These are phyloP conservation scores for Drosophila pandora DNA, from an alignment of 1,140 invertebrate genomes.

Conservation along the genomic window DNA sequence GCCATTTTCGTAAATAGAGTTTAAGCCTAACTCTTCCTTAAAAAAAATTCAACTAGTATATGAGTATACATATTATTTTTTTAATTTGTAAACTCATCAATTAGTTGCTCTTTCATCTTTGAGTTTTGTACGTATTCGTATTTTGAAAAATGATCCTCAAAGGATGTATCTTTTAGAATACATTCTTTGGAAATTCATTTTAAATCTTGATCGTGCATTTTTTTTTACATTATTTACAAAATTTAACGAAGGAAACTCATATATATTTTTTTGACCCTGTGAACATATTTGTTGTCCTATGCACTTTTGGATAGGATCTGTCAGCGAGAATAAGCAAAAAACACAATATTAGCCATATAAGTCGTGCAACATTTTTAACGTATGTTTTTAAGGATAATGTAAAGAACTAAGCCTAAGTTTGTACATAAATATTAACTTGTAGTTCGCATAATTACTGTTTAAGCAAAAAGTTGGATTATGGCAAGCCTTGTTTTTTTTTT, in stretches of 20 bases:
- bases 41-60: not conserved
- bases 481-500: constrained; percentile 3
- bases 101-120: not conserved
- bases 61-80: not conserved
- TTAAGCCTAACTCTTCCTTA: not conserved
- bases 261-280: constrained; percentile 38
- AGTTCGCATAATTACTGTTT: constrained; percentile 37
- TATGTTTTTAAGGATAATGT: constrained; percentile 10
- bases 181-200: constrained; percentile 15
- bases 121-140: not conserved
- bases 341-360: constrained; percentile 9
- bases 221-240: constrained; percentile 2
- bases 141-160: constrained; percentile 18
- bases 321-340: constrained; percentile 8
- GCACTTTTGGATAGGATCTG: constrained; percentile 15
- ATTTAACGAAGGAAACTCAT: constrained; percentile 2
- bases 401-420: constrained; percentile 13
- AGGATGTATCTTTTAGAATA: constrained; percentile 7
- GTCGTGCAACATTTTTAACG: constrained; percentile 12
- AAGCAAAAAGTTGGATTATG: constrained; percentile 8
- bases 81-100: constrained; percentile 1
- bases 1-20: constrained; percentile 26
- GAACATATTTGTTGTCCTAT: constrained; percentile 47
- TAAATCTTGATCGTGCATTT: not conserved
- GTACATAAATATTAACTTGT: constrained; percentile 34